Evolutionary conservation across 2,888 invertebrate species (phyloP), one percentile per base, ranked within the genome.

Genomic region (Selenia dentaria): DNA sequence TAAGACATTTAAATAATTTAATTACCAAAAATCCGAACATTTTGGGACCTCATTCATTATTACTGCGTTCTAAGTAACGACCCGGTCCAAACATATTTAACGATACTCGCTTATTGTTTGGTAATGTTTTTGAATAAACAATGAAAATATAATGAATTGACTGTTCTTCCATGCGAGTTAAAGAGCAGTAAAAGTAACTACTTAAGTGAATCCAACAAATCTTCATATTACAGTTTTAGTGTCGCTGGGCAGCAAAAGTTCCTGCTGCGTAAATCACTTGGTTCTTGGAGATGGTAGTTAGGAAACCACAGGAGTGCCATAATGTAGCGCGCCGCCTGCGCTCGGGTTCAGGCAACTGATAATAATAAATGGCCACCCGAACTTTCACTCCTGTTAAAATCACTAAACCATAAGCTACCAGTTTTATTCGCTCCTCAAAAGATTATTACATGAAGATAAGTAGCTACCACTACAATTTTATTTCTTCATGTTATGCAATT

Each of bases 1-100:
- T 62, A 71, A 74, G 67, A 71, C 66, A 73, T 74, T 79, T 75
- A 70, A 76, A 75, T 80, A 76, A 80, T 79, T 80, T 68, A 78
- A 79, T 76, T 78, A 77, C 74, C 75, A 79, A 76, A 74, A 73
- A 72, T 70, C 63, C 56, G 42, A 64, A 64, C 69, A 67, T 72
- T 56, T 65, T 54, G 47, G 56, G 55, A 58, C 56, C 64, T 64
- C 69, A 64, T 74, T 74, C 67, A 73, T 74, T 73, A 73, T 72
- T 70, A 67, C 62, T 51, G 27, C 13, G 13, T 36, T 28, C 53
- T 59, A 59, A 67, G 57, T 57, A 62, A 61, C 52, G 47, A 51
- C 53, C 51, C 33, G 6, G 6, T 2, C 18, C 16, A 16, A 18
- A 18, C 38, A 39, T 66, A 61, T 62, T 70, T 63, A 52, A 50